Evolutionary conservation across 2,888 invertebrate genomes (phyloP).

Genomic region (Lymantria monacha): DNA sequence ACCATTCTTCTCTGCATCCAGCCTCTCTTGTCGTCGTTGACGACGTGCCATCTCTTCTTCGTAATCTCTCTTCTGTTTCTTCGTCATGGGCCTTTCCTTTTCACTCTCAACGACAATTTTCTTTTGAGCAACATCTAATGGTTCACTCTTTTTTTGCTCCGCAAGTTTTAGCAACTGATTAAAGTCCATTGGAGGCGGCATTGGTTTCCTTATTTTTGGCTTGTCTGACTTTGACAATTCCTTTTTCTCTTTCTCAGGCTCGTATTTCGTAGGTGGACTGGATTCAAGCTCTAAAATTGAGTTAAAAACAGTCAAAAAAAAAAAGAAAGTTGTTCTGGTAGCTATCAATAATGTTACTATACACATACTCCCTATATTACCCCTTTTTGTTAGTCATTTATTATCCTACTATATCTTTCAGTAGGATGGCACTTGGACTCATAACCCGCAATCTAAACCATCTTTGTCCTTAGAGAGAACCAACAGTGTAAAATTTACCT

Average conservation of each 20-base stretch:
- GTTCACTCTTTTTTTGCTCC: conserved; percentile 91
- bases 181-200: conserved; percentile 91
- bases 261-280: conserved; percentile 61
- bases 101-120: conserved; percentile 74
- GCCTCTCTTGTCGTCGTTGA: conserved; percentile 64
- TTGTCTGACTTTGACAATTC: conserved; percentile 68
- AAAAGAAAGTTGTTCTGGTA: too few species aligned
- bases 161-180: conserved; percentile 90
- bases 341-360: too few species aligned
- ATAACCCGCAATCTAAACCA: too few species aligned
- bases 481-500: too few species aligned
- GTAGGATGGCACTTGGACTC: too few species aligned
- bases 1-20: conserved; percentile 59
- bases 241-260: conserved; percentile 63
- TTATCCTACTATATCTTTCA: too few species aligned
- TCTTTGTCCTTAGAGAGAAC: too few species aligned
- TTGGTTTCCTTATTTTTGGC: conserved; percentile 82
- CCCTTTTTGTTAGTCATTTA: too few species aligned
- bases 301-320: background rate
- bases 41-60: conserved; percentile 87
- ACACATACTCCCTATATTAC: too few species aligned
- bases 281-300: conserved; percentile 44
- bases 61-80: conserved; percentile 89
- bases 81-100: conserved; percentile 89
- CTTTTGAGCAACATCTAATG: conserved; percentile 77